Conservation (phyloP, 2,113 vertebrate species). For the Rostratula benghalensis region DNA sequence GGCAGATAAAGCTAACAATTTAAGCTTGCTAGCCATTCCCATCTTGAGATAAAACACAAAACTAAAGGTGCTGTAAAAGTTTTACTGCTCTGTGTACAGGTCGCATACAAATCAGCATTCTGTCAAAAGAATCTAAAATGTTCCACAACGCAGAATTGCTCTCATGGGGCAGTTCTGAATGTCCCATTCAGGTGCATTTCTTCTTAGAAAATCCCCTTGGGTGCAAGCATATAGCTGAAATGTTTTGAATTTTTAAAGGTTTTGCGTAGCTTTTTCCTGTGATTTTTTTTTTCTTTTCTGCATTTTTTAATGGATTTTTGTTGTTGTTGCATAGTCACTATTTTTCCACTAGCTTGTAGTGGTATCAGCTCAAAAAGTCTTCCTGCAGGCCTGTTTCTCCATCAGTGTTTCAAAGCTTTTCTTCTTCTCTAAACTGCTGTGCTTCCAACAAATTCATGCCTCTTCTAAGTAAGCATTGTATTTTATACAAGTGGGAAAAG, state of each 20-base stretch:
- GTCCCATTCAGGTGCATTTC: background rate
- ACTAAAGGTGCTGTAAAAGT: background rate
- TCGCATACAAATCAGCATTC: conserved; percentile 2
- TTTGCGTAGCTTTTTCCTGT: background rate
- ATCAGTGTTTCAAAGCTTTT: background rate
- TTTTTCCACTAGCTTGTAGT: background rate
- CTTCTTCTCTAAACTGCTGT: background rate
- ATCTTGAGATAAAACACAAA: background rate
- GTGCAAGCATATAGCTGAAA: background rate
- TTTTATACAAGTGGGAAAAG: background rate
- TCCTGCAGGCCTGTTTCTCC: background rate
- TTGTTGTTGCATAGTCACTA: accelerated
- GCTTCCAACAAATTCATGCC: background rate
- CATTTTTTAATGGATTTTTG: no score
- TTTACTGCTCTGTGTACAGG: conserved; percentile 12
- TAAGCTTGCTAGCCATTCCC: background rate
- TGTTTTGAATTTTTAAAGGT: conserved; percentile 15
- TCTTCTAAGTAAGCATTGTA: background rate
- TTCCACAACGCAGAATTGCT: background rate
- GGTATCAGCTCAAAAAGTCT: background rate
- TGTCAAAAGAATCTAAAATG: background rate
- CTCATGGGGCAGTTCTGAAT: conserved; percentile 3
- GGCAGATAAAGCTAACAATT: background rate
- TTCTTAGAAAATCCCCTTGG: conserved; percentile 12
- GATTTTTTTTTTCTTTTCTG: background rate